Evolutionary conservation across 2,888 invertebrate genomes (phyloP).

Genomic region (Hirudinaria manillensis): DNA sequence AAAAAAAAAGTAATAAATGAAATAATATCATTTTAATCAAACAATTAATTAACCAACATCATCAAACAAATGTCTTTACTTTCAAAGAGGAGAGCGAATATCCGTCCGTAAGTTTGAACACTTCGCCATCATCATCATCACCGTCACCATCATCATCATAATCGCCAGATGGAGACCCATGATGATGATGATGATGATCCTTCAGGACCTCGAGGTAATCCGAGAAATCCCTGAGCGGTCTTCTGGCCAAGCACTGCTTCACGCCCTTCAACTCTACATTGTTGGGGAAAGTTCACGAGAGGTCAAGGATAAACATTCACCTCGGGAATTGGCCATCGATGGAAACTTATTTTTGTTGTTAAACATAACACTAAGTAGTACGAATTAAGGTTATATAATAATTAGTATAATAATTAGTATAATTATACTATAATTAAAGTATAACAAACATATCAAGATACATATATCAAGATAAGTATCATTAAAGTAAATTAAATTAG

Average conservation of each 20-base stretch:
- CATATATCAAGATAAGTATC: no score
- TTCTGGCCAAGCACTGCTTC: slow-evolving; percentile 14
- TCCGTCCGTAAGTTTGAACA: slow-evolving; percentile 23
- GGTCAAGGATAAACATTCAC: not conserved
- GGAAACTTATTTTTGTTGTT: no score
- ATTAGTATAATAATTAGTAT: not conserved
- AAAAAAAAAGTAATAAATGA: no score
- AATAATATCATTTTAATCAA: no score
- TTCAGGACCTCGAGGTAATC: not conserved
- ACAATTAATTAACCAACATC: no score
- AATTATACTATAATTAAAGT: not conserved
- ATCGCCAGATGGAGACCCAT: no score
- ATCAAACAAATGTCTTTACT: no score
- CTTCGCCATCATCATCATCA: slow-evolving; percentile 23
- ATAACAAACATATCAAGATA: no score
- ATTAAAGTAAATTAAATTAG: no score
- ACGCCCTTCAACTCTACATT: slow-evolving; percentile 21
- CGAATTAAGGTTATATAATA: no score
- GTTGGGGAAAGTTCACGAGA: slow-evolving; percentile 8
- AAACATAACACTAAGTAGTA: no score
- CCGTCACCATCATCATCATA: not conserved
- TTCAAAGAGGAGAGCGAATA: slow-evolving; percentile 21
- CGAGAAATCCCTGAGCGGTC: not conserved
- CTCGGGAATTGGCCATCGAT: no score
- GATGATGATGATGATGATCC: not conserved